Evolutionary conservation across 1,140 invertebrate species (phyloP).

Genomic region (Camponotus floridanus): DNA sequence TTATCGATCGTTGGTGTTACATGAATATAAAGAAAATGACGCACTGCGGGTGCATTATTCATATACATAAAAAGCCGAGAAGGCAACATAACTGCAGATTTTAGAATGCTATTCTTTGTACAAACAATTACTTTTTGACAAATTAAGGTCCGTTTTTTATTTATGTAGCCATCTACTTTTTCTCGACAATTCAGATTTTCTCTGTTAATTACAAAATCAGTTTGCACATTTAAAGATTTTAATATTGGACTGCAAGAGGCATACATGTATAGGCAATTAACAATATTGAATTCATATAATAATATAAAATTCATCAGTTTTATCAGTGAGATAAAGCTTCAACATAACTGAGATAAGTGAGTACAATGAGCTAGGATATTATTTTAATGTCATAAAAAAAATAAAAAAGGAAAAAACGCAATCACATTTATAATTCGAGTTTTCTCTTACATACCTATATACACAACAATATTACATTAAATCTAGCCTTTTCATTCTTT

Average conservation of each 20-base stretch:
- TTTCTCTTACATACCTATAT: not conserved
- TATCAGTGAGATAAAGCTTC: slow-evolving; percentile 1
- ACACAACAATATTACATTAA: not conserved
- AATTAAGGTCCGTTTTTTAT: not conserved
- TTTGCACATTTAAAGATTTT: not conserved
- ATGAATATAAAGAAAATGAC: not conserved
- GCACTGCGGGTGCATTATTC: not conserved
- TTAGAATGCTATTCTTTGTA: not conserved
- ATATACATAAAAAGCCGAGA: not conserved
- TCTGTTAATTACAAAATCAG: too few species aligned
- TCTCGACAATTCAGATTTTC: not conserved
- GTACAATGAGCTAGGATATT: not conserved
- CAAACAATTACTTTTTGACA: not conserved
- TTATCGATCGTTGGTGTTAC: slow-evolving; percentile 4
- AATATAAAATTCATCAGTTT: not conserved
- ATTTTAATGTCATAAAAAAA: not conserved
- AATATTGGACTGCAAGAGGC: not conserved
- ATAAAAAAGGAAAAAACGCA: not conserved
- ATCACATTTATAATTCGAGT: slow-evolving; percentile 9
- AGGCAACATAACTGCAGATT: not conserved
- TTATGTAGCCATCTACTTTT: not conserved
- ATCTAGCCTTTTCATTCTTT: not conserved
- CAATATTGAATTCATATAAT: not conserved
- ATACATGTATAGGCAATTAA: not conserved
- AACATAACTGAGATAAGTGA: not conserved